Percentiles rank a stretch among this genome's conserved stretches.
These are phyloP conservation scores for Xestia c-nigrum DNA, from an alignment of 2,888 invertebrate genomes.

Conservation along the genomic window DNA sequence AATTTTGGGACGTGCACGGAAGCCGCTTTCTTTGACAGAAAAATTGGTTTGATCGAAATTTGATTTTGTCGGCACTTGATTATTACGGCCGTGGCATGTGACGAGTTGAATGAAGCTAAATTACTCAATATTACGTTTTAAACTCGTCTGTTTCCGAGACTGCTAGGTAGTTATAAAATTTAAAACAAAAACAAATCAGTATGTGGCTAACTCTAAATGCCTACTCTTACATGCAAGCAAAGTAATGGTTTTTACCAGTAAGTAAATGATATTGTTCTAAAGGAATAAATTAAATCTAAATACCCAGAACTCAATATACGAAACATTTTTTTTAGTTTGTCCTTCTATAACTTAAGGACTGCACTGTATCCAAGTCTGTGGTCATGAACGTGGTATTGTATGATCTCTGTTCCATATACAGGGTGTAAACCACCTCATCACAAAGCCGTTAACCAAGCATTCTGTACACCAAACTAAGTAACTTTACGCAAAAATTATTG, in stretches of 20 bases:
- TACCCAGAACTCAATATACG: not conserved
- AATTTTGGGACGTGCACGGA: constrained; percentile 31
- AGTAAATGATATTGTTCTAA: not conserved
- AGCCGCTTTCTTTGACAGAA: constrained; percentile 39
- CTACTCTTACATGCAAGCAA: not conserved
- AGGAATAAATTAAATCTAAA: not conserved
- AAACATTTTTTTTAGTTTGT: not conserved
- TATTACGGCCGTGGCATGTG: not conserved
- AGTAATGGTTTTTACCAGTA: not conserved
- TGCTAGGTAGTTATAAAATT: not conserved
- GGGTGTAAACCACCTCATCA: too few species aligned
- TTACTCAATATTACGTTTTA: not conserved
- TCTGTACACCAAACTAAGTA: too few species aligned
- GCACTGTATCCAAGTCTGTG: constrained; percentile 24
- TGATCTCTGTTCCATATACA: not conserved
- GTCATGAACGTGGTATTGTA: not conserved
- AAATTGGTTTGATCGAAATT: constrained; percentile 9
- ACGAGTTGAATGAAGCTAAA: too few species aligned
- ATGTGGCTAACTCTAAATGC: too few species aligned
- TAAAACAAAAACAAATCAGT: not conserved
- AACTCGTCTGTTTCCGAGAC: constrained; percentile 1
- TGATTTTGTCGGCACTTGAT: not conserved
- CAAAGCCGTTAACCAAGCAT: too few species aligned
- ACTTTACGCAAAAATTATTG: too few species aligned
- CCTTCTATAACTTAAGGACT: not conserved